Conservation (phyloP, 2,113 vertebrate species). For the Nerophis lumbriciformis region DNA sequence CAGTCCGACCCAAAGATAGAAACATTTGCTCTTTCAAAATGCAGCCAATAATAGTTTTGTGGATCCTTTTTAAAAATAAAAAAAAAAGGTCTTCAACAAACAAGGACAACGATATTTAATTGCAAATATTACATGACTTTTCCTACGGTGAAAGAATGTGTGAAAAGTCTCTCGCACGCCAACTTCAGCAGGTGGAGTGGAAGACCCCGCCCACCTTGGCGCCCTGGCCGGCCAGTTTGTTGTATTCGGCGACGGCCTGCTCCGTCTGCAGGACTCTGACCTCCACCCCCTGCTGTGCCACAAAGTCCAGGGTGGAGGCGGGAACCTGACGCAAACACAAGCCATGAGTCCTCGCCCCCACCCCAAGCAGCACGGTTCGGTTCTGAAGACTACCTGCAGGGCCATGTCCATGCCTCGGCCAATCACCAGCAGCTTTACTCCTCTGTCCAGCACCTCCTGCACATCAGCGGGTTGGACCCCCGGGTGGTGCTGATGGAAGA, state of each 20-base stretch:
- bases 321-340: constrained; percentile 74
- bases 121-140: too few relatives aligned
- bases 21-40: too few relatives aligned
- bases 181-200: constrained; percentile 89
- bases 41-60: too few relatives aligned
- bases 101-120: too few relatives aligned
- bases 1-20: too few relatives aligned
- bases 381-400: constrained; percentile 78
- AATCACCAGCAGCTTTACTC: constrained; percentile 81
- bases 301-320: constrained; percentile 79
- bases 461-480: constrained; percentile 92
- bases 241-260: constrained; percentile 86
- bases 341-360: neutral
- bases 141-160: too few relatives aligned
- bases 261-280: constrained; percentile 83
- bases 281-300: constrained; percentile 77
- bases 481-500: constrained; percentile 78
- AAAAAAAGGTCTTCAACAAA: too few relatives aligned
- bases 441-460: constrained; percentile 85
- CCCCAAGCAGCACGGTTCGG: neutral
- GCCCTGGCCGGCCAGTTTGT: constrained; percentile 77
- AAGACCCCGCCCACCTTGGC: constrained; percentile 86
- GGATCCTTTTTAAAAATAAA: too few relatives aligned
- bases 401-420: constrained; percentile 91
- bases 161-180: too few relatives aligned